Percentiles rank a stretch among this genome's conserved stretches.
phyloP scores from a whole-genome alignment of 2,113 vertebrate species.

The Alexandromys fortis region DNA sequence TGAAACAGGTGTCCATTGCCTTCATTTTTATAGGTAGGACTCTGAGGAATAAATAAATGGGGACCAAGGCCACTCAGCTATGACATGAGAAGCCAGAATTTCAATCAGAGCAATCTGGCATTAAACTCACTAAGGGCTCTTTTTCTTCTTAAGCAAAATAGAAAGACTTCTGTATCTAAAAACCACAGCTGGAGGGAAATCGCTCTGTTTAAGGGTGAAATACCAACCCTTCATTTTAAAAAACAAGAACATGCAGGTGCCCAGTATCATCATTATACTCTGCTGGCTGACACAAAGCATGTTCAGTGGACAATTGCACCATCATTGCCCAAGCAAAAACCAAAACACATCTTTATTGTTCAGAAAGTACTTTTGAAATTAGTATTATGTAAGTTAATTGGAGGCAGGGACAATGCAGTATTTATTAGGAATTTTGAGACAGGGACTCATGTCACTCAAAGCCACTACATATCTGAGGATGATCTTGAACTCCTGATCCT shows the following conservation, averaged over 20 bases:
- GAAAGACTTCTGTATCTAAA: slow-evolving; percentile 42
- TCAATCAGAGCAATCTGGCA: slow-evolving; percentile 13
- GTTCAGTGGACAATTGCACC: neutral
- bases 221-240: slow-evolving; percentile 19
- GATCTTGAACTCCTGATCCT: neutral
- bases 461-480: neutral
- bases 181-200: slow-evolving; percentile 48
- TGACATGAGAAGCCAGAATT: neutral
- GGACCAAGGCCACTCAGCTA: neutral
- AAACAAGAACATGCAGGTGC: neutral
- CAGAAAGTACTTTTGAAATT: neutral
- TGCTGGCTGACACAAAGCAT: neutral
- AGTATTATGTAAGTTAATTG: neutral
- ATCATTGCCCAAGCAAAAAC: neutral
- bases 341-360: neutral
- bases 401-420: neutral
- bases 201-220: slow-evolving; percentile 31
- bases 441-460: neutral
- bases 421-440: neutral
- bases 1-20: neutral
- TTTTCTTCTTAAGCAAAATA: neutral
- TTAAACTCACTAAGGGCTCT: neutral
- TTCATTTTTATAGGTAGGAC: slow-evolving; percentile 31
- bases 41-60: neutral
- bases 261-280: neutral